Base-by-base conservation (phyloP, 2,888 invertebrate genomes). In the Silvanus unidentatus region DNA sequence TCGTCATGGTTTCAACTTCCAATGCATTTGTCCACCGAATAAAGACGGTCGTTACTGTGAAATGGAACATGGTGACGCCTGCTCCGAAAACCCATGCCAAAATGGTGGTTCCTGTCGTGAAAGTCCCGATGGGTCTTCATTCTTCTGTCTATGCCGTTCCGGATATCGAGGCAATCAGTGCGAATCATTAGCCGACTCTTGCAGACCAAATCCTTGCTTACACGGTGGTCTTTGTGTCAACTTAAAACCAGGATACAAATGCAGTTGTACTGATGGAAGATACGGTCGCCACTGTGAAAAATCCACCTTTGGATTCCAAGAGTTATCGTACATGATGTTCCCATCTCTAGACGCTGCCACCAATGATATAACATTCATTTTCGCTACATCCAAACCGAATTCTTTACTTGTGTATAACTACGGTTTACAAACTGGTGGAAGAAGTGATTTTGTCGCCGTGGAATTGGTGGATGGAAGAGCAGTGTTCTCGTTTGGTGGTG, bases 51-150 rank as follows among this genome's bases (percentile, higher is more conserved):
- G 85, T 64, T 77, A 82, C 16, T 94, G 94, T 64, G 91, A 95
- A 64, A 68, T 84, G 42, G 90, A 92, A 66, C 78, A 85, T 56
- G 88, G 88, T 27, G 88, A 91, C 59, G 86, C 84, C 0, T 95
- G 94, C 64, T 84, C 85, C 40, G 84, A 80, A 40, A 88, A 86
- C 63, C 93, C 93, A 0, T 95, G 95, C 65, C 81, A 83, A 59
- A 94, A 95, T 66, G 93, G 93, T 6, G 95, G 94, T 1, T 89
- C 91, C 0, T 95, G 95, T 59, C 84, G 89, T 55, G 88, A 89
- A 64, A 89, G 89, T 63, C 83, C 88, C 0, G 91, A 92, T 61
- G 86, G 88, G 38, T 87, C 86, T 16, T 87, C 88, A 22, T 95
- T 88, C 79, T 92, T 91, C 71, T 97, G 96, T 61, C 74, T 91